These are phyloP conservation scores for Halocaridina rubra DNA, from an alignment of 2,888 invertebrate genomes.

Conservation along the genomic window DNA sequence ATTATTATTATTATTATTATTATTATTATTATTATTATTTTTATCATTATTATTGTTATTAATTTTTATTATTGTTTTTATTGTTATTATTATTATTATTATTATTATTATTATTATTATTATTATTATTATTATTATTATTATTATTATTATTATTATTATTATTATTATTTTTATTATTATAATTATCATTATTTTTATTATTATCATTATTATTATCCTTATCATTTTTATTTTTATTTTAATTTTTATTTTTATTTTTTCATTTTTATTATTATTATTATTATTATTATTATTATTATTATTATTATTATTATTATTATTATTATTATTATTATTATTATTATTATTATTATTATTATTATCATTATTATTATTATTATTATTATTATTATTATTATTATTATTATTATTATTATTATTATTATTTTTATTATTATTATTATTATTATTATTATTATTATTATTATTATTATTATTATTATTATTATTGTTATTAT, in stretches of 20 bases:
- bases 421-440: neutral
- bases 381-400: neutral
- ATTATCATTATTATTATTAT: neutral
- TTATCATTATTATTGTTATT: neutral
- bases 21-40: neutral
- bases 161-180: neutral
- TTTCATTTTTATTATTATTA: neutral
- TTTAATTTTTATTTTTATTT: neutral
- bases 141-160: neutral
- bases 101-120: neutral
- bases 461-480: constrained; percentile 1
- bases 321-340: constrained; percentile 5
- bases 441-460: constrained; percentile 1
- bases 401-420: neutral
- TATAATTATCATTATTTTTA: neutral
- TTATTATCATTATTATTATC: neutral
- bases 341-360: neutral
- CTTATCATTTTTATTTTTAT: neutral
- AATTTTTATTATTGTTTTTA: neutral
- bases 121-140: neutral
- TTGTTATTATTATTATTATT: neutral
- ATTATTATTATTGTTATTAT: constrained; percentile 4
- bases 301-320: constrained; percentile 1
- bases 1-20: neutral
- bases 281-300: neutral